These are phyloP conservation scores for Mesocricetus auratus DNA, from an alignment of 2,113 vertebrate species.

Conservation along the genomic window DNA sequence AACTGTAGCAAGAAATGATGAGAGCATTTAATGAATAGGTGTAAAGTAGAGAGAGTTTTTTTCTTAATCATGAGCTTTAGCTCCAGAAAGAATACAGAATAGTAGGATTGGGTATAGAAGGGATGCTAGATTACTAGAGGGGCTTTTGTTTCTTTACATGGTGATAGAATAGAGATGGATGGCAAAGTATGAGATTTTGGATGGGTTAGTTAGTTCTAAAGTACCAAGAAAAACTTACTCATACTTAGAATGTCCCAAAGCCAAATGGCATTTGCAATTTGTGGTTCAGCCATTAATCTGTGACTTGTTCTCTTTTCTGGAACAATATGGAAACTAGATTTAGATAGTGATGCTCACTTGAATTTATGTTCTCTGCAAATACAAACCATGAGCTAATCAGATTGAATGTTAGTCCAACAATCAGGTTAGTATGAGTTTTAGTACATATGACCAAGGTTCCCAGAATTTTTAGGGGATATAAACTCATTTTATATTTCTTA, in stretches of 20 bases:
- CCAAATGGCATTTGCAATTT: constrained; percentile 6
- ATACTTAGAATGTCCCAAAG: background rate
- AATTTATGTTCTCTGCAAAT: constrained; percentile 15
- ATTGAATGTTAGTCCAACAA: background rate
- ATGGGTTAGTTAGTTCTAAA: background rate
- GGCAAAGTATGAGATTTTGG: background rate
- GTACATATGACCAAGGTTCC: background rate
- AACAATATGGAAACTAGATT: background rate
- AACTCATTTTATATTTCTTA: background rate
- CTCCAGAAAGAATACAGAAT: background rate
- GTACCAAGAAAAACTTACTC: background rate
- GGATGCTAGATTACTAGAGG: background rate
- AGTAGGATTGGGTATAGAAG: background rate
- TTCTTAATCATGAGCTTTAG: background rate
- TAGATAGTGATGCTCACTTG: constrained; percentile 22
- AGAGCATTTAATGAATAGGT: constrained; percentile 23
- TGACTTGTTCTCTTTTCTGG: background rate
- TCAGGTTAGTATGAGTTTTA: constrained; percentile 5
- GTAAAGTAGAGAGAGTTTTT: background rate
- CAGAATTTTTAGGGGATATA: constrained; percentile 21
- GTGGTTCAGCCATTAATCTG: constrained; percentile 16
- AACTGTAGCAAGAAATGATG: background rate
- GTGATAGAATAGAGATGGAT: constrained; percentile 5
- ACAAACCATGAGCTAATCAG: constrained; percentile 6
- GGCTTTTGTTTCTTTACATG: background rate